Evolutionary conservation across 1,140 invertebrate genomes (phyloP), one percentile per base, ranked within the genome.

Genomic region (Anoplophora glabripennis): DNA sequence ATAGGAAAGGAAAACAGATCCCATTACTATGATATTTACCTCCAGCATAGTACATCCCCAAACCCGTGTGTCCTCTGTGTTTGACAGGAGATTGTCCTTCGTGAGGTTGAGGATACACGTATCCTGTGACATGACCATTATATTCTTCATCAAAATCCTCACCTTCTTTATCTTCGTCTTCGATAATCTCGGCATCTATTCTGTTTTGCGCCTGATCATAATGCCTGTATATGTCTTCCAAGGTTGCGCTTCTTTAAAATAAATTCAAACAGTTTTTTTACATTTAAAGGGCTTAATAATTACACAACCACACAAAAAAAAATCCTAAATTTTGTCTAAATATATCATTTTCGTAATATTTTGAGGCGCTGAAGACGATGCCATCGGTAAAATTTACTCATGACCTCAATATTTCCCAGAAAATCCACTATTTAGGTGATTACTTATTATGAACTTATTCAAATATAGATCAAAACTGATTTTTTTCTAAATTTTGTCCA

Each of bases 151-250:
- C 74, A 7, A 67, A 67, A 34, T 73, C 71, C 53, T 72, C 68
- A 11, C 70, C 68, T 38, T n/a, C n/a, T n/a, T 71, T 68, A 7
- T 59, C 54, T 7, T 72, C 69, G 4, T 67, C 70, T n/a, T 78
- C 70, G 21, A 70, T 63, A 40, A 63, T 58, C n/a, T 54, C 60
- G 8, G 67, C 74, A 8, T 69, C 72, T 35, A 65, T 64, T 37
- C 66, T 67, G 21, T 69, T 72, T 0, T 71, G 65, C 7, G 60
- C 48, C 11, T 72, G 56, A 21, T 70, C 69, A 38, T 74, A 81
- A 59, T 85, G 83, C 54, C 77, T 76, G 67, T 85, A 83, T 33
- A 86, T 76, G 59, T 86, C 84, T 62, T 85, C 81, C 15, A 86
- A 63, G 9, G 81, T 83, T 1, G 84, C 78, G 8, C 81, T 83